phyloP scores from a whole-genome alignment of 2,888 invertebrate species.

The Napeogenes sylphis region DNA sequence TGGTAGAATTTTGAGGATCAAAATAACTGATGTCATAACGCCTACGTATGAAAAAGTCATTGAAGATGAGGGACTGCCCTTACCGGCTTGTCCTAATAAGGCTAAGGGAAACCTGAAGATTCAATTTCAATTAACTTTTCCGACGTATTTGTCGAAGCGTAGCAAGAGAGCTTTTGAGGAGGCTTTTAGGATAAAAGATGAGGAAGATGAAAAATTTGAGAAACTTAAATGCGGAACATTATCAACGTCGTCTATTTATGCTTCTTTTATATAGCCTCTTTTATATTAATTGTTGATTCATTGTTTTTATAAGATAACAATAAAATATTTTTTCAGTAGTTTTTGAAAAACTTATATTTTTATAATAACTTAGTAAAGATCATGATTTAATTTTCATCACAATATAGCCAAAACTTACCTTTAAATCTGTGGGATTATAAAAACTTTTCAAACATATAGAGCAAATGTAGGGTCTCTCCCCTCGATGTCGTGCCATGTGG shows the following conservation, averaged over 20 bases:
- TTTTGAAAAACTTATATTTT: too few relatives aligned
- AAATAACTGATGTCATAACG: conserved; percentile 83
- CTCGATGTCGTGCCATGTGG: conserved; percentile 72
- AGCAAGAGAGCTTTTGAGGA: conserved; percentile 62
- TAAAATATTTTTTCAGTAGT: neutral
- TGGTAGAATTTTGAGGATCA: conserved; percentile 80
- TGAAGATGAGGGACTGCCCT: conserved; percentile 85
- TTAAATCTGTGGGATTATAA: conserved; percentile 77
- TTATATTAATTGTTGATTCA: conserved; percentile 1
- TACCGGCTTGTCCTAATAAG: conserved; percentile 77
- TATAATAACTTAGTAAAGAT: neutral
- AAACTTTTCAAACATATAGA: conserved; percentile 77
- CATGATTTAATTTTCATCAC: neutral
- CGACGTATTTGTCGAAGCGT: conserved; percentile 64
- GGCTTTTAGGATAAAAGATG: conserved; percentile 56
- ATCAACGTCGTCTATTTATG: conserved; percentile 42
- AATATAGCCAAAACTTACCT: conserved; percentile 51
- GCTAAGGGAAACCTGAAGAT: conserved; percentile 84
- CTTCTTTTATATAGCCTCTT: conserved; percentile 8
- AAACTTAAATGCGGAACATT: conserved; percentile 58
- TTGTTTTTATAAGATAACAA: neutral
- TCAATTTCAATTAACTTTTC: conserved; percentile 76
- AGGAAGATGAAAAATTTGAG: conserved; percentile 57
- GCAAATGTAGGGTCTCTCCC: conserved; percentile 75
- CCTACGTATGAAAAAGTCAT: conserved; percentile 84